phyloP scores from a whole-genome alignment of 2,797 vertebrate genomes.

The Babyrousa celebensis region DNA sequence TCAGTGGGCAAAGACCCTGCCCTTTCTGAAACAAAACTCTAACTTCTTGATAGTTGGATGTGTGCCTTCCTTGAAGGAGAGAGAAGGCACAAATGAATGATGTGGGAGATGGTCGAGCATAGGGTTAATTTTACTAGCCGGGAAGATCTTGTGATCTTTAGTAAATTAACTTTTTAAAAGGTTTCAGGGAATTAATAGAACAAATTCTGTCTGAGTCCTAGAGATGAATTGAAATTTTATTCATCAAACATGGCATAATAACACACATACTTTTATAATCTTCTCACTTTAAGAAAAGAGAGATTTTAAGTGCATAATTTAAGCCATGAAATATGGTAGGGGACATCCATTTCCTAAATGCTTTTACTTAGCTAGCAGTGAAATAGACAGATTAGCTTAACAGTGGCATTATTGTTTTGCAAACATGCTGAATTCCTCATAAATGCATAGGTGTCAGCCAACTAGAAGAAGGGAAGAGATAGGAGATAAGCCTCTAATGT shows the following conservation, averaged over 20 bases:
- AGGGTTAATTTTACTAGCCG: neutral
- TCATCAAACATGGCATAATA: neutral
- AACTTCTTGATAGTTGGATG: constrained; percentile 2
- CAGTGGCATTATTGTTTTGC: neutral
- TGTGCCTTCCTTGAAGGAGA: neutral
- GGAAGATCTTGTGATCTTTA: neutral
- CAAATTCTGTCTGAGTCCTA: neutral
- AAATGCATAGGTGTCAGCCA: neutral
- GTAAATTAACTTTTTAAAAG: neutral
- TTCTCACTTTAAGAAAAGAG: constrained; percentile 36
- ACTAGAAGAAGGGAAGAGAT: constrained; percentile 2
- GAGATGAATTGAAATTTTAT: constrained; percentile 5
- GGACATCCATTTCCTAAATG: neutral
- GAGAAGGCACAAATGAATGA: neutral
- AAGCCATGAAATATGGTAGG: constrained; percentile 9
- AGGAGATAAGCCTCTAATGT: constrained; percentile 58
- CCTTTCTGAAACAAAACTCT: neutral
- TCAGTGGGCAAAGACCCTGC: neutral
- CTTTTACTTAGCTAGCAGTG: constrained; percentile 14
- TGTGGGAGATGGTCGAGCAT: neutral
- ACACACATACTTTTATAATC: neutral
- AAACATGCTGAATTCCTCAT: constrained; percentile 18
- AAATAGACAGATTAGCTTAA: constrained; percentile 17
- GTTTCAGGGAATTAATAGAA: neutral
- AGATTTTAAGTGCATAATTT: neutral